Evolutionary conservation across 2,888 invertebrate species (phyloP).

Genomic region (Margaritifera margaritifera): DNA sequence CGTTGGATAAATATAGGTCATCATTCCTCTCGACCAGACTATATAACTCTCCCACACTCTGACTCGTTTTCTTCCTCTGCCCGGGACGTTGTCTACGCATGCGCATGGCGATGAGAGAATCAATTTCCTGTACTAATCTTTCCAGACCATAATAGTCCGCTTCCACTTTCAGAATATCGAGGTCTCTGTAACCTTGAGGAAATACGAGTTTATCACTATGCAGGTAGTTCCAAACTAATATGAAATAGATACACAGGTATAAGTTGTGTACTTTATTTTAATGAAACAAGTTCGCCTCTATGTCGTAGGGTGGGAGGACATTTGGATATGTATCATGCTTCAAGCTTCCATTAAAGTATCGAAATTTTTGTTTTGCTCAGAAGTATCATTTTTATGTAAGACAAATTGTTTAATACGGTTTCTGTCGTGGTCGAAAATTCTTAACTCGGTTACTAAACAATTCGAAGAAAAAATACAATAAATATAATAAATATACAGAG

Average conservation of each 20-base stretch:
- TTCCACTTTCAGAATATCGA: slow-evolving; percentile 56
- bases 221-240: slow-evolving; percentile 57
- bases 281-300: too few species aligned
- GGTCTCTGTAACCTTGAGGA: slow-evolving; percentile 56
- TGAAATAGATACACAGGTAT: slow-evolving; percentile 32
- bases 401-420: too few species aligned
- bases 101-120: slow-evolving; percentile 38
- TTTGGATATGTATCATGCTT: too few species aligned
- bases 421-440: too few species aligned
- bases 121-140: slow-evolving; percentile 45
- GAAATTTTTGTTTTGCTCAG: not conserved
- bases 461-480: too few species aligned
- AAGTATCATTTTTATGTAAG: too few species aligned
- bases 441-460: too few species aligned
- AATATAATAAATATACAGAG: too few species aligned
- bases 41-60: slow-evolving; percentile 26
- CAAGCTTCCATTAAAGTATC: too few species aligned
- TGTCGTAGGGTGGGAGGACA: too few species aligned
- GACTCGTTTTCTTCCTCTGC: slow-evolving; percentile 31
- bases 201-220: slow-evolving; percentile 52
- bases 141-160: slow-evolving; percentile 55
- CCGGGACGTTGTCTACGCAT: slow-evolving; percentile 29
- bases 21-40: slow-evolving; percentile 33
- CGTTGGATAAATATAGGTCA: slow-evolving; percentile 45
- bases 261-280: not conserved